phyloP scores from a whole-genome alignment of 2,113 vertebrate genomes.

The Chaetorhynchus papuensis region DNA sequence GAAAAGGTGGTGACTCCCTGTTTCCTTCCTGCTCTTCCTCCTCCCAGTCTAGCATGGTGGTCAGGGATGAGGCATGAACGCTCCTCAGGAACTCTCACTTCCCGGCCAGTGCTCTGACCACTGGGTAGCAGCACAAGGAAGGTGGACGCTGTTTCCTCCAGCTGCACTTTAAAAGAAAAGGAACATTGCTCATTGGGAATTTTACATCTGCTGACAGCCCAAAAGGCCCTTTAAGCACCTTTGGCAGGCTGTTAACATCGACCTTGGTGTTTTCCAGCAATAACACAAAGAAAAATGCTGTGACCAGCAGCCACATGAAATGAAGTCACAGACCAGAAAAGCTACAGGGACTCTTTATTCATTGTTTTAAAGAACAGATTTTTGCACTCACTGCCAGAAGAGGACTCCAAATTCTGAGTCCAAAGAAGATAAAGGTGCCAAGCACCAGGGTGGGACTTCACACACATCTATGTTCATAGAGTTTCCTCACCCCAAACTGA shows the following conservation, averaged over 20 bases:
- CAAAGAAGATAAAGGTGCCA: neutral
- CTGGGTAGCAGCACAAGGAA: neutral
- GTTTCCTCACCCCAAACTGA: neutral
- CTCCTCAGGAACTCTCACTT: constrained; percentile 40
- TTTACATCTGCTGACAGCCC: neutral
- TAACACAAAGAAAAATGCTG: constrained; percentile 36
- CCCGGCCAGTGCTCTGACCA: neutral
- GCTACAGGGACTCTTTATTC: constrained; percentile 14
- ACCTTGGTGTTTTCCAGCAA: constrained; percentile 26
- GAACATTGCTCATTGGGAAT: neutral
- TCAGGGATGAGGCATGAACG: constrained; percentile 5
- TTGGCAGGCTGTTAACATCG: neutral
- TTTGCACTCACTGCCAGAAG: neutral
- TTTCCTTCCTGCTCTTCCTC: constrained; percentile 58
- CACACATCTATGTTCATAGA: neutral
- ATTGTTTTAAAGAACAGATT: constrained; percentile 29
- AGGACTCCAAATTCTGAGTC: neutral
- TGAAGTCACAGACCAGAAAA: constrained; percentile 14
- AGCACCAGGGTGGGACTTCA: neutral
- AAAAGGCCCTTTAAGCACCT: neutral
- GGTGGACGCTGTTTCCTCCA: neutral
- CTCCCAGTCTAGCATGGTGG: neutral
- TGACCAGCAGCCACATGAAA: constrained; percentile 15
- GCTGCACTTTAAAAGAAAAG: neutral
- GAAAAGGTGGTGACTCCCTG: constrained; percentile 25